A percentile compares a stretch with the other conserved stretches of the same genome.
These are phyloP conservation scores for Dioctria rufipes DNA, from an alignment of 2,888 invertebrate species.

Conservation along the genomic window DNA sequence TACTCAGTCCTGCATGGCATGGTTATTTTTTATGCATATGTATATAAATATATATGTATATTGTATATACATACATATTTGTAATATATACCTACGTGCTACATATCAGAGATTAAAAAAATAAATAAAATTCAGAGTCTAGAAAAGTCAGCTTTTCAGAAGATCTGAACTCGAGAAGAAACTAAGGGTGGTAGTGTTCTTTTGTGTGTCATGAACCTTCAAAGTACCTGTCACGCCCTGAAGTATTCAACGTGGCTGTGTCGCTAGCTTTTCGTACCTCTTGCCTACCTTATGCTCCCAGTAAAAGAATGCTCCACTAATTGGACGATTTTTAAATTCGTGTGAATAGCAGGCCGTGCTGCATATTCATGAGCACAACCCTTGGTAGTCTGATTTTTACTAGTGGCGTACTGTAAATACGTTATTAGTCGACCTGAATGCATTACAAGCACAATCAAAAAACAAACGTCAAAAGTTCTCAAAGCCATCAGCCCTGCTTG, in stretches of 20 bases:
- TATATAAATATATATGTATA: no score
- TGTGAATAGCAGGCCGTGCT: slow-evolving; percentile 44
- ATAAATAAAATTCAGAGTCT: not conserved
- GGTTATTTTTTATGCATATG: not conserved
- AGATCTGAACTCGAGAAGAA: not conserved
- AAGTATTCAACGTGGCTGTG: slow-evolving; percentile 27
- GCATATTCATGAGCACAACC: slow-evolving; percentile 48
- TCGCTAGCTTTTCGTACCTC: slow-evolving; percentile 19
- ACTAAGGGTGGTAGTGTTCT: slow-evolving; percentile 26
- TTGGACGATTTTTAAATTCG: slow-evolving; percentile 63
- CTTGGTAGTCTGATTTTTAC: slow-evolving; percentile 38
- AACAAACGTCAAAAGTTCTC: slow-evolving; percentile 50
- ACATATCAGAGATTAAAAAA: not conserved
- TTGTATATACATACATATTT: no score
- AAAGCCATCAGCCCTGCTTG: slow-evolving; percentile 17
- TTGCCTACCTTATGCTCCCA: not conserved
- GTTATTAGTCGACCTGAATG: slow-evolving; percentile 52
- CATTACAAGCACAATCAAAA: slow-evolving; percentile 16
- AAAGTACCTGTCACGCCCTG: slow-evolving; percentile 44
- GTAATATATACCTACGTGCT: not conserved
- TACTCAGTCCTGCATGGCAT: not conserved
- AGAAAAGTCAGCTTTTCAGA: slow-evolving; percentile 35
- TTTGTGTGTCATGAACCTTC: slow-evolving; percentile 54
- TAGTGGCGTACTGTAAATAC: slow-evolving; percentile 34
- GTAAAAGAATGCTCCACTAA: slow-evolving; percentile 59